Evolutionary conservation across 2,797 vertebrate species (phyloP).

Genomic region (Lophius americanus): DNA sequence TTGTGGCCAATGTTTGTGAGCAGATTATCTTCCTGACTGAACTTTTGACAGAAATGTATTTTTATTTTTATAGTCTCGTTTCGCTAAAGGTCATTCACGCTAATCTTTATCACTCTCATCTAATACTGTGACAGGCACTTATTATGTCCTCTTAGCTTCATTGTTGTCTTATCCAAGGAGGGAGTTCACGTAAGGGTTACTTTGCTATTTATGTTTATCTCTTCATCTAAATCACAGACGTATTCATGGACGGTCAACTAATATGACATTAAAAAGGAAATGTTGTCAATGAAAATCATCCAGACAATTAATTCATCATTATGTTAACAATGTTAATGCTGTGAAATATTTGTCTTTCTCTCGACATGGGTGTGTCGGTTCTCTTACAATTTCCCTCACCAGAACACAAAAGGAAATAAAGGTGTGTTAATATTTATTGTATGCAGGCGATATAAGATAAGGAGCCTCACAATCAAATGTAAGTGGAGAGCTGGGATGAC

Average conservation of each 20-base stretch:
- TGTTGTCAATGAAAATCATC: neutral
- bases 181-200: conserved; percentile 14
- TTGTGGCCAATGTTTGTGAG: no score
- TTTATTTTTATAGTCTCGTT: no score
- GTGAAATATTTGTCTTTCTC: conserved; percentile 42
- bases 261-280: neutral
- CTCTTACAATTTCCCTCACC: neutral
- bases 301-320: neutral
- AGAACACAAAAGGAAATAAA: conserved; percentile 40
- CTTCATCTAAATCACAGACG: neutral
- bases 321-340: conserved; percentile 10
- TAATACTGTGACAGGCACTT: conserved; percentile 1
- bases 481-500: neutral
- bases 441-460: conserved; percentile 8
- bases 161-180: no score
- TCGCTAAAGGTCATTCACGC: neutral
- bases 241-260: neutral
- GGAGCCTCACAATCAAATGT: neutral
- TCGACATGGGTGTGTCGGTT: conserved; percentile 44
- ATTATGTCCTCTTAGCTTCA: no score
- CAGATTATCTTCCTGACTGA: no score
- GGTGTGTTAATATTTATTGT: conserved; percentile 41
- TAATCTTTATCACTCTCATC: conserved; percentile 1
- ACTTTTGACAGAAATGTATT: no score
- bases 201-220: neutral